These are phyloP conservation scores for Drosophila histrio DNA, from an alignment of 2,888 invertebrate genomes.

Conservation along the genomic window DNA sequence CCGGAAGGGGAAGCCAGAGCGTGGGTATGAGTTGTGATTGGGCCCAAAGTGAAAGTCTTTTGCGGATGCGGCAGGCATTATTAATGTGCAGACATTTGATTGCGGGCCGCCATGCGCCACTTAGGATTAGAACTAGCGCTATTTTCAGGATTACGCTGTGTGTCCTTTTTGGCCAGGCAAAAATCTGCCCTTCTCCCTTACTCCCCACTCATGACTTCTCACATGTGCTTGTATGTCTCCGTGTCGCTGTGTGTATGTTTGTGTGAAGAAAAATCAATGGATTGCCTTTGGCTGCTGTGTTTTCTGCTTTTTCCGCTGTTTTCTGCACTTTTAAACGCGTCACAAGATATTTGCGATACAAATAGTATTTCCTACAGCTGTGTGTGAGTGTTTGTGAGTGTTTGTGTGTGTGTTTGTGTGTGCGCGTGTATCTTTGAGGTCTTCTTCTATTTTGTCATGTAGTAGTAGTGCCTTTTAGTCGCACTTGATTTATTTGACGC, in stretches of 20 bases:
- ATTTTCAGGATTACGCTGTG: slow-evolving; percentile 10
- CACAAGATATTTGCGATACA: slow-evolving; percentile 58
- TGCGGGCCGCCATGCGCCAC: slow-evolving; percentile 41
- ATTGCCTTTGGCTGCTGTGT: slow-evolving; percentile 65
- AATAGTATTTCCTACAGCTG: slow-evolving; percentile 32
- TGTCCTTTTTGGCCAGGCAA: slow-evolving; percentile 23
- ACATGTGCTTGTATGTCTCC: background rate
- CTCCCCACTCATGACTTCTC: background rate
- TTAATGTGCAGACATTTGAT: slow-evolving; percentile 67
- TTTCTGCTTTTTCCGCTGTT: slow-evolving; percentile 37
- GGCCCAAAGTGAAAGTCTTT: slow-evolving; percentile 19
- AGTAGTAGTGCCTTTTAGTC: slow-evolving; percentile 46
- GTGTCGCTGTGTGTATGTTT: too few species aligned
- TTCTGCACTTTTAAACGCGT: slow-evolving; percentile 77
- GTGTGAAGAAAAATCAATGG: slow-evolving; percentile 69
- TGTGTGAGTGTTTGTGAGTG: background rate
- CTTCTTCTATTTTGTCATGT: background rate
- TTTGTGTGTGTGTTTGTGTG: slow-evolving; percentile 10
- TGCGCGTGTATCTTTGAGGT: slow-evolving; percentile 12
- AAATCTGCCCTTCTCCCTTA: background rate
- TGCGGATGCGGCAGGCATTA: slow-evolving; percentile 51
- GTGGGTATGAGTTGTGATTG: background rate
- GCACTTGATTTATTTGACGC: slow-evolving; percentile 71
- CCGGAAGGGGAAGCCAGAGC: background rate
- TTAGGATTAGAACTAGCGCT: slow-evolving; percentile 35